A percentile compares a stretch with the other conserved stretches of the same genome.
Evolutionary conservation across 2,797 vertebrate species (phyloP).

Genomic region (Intellagama lesueurii): DNA sequence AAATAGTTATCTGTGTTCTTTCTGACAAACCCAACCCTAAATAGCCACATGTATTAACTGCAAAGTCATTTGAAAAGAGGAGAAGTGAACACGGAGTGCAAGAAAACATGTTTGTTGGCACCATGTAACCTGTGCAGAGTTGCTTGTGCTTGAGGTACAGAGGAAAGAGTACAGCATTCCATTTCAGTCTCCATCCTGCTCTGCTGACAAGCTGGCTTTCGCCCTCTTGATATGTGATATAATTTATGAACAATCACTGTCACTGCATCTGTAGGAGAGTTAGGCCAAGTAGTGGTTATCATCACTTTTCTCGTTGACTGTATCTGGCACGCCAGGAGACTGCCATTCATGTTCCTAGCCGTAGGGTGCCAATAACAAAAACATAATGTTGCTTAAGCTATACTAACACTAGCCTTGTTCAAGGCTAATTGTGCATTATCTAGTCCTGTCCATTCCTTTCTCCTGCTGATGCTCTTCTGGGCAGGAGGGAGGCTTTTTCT

Average conservation of each 20-base stretch:
- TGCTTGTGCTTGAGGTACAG: too few species aligned
- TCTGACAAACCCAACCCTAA: background rate
- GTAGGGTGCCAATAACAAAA: background rate
- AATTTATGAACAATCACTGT: constrained; percentile 6
- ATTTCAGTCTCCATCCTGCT: background rate
- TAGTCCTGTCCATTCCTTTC: background rate
- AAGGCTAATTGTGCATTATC: background rate
- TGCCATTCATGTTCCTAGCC: background rate
- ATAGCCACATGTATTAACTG: background rate
- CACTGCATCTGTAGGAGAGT: background rate
- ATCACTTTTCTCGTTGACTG: too few species aligned
- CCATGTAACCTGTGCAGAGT: background rate
- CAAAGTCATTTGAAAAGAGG: background rate
- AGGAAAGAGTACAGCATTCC: background rate
- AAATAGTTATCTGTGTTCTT: background rate
- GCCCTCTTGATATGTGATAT: background rate
- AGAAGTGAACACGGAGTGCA: background rate
- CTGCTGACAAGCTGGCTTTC: background rate
- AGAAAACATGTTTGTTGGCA: background rate
- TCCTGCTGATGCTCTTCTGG: background rate
- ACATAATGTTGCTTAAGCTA: background rate
- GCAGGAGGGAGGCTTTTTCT: background rate
- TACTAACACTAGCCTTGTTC: background rate
- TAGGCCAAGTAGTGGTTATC: background rate
- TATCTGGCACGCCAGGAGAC: background rate